Percentiles rank a stretch among this genome's conserved stretches.
Conservation (phyloP, 1,140 invertebrate species). For the Tyrophagus putrescentiae region DNA sequence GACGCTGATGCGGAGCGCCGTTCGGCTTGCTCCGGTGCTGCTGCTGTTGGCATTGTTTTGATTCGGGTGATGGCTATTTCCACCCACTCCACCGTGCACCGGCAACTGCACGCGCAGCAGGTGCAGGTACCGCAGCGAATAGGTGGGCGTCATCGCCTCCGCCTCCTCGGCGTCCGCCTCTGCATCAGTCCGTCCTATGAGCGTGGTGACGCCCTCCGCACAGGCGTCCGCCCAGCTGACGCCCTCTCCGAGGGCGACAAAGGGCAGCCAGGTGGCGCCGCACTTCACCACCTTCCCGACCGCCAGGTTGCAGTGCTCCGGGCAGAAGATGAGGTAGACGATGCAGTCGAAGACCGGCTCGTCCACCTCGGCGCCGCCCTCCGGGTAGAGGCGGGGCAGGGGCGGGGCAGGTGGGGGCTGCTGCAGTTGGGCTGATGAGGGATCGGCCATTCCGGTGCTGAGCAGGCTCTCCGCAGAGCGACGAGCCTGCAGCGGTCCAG, state of each 20-base stretch:
- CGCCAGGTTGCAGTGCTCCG: background rate
- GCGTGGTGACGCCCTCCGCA: background rate
- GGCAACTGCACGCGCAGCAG: slow-evolving; percentile 11
- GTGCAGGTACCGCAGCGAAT: background rate
- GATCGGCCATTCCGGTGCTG: too few species aligned
- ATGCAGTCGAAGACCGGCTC: slow-evolving; percentile 18
- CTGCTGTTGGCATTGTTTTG: too few species aligned
- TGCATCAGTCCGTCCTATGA: background rate
- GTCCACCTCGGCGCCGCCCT: too few species aligned
- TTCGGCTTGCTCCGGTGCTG: too few species aligned
- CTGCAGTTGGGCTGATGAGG: too few species aligned
- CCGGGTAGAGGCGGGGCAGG: too few species aligned
- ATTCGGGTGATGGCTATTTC: too few species aligned
- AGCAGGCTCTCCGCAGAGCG: too few species aligned
- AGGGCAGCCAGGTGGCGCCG: slow-evolving; percentile 11
- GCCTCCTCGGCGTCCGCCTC: background rate
- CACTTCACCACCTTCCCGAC: background rate
- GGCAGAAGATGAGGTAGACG: slow-evolving; percentile 15
- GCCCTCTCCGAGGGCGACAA: slow-evolving; percentile 4
- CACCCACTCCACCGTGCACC: too few species aligned
- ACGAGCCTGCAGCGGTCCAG: too few species aligned
- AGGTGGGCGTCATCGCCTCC: background rate
- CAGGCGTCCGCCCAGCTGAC: slow-evolving; percentile 18
- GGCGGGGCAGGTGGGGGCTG: too few species aligned
- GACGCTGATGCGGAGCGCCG: background rate